Evolutionary conservation across 2,113 vertebrate species (phyloP), one percentile per base, ranked within the genome.

Genomic region (Bathybates hornii): DNA sequence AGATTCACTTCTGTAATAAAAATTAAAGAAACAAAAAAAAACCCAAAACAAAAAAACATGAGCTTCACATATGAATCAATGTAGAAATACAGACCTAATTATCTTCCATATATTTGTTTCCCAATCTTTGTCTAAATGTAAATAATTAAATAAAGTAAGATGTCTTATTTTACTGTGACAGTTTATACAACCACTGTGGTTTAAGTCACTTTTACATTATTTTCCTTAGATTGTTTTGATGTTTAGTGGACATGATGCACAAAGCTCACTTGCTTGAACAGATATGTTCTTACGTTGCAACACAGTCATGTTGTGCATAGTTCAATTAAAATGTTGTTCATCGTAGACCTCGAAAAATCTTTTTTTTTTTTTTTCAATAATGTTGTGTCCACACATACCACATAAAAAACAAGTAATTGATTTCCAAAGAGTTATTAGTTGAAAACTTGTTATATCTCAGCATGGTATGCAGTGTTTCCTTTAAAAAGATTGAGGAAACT

Each of bases 111-210:
- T 45, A 16, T 73, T 17, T 73, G 9, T 17, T 73, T 48, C 6
- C 14, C 2, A 16, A 73, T 10, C 41, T 45, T 63, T 73, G 61
- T 38, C 19, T 66, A 38, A 38, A 66, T 14, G 8, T 66, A 66
- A 38, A 38, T 8, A 45, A 17, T 45, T 73, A 16, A 9, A 73
- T n/a, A 73, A 43, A 45, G 5, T 14, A 73, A 43, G 12, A 73
- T 0, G 9, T 16, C 3, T 45, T 27, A 73, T 45, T 73, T 27
- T 73, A 73, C 66, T 73, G 38, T 27, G 0, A 0, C 38, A 27
- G 1, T 27, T 73, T 45, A 27, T 29, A 45, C 41, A 73, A 16
- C 13, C 0, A 45, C n/a, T 4, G 21, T 43, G 68, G 21, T 9
- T 10, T 27, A 9, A 27, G 5, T 73, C 41, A 45, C n/a, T 3